phyloP scores from a whole-genome alignment of 2,113 vertebrate genomes.

The Hyla sarda region DNA sequence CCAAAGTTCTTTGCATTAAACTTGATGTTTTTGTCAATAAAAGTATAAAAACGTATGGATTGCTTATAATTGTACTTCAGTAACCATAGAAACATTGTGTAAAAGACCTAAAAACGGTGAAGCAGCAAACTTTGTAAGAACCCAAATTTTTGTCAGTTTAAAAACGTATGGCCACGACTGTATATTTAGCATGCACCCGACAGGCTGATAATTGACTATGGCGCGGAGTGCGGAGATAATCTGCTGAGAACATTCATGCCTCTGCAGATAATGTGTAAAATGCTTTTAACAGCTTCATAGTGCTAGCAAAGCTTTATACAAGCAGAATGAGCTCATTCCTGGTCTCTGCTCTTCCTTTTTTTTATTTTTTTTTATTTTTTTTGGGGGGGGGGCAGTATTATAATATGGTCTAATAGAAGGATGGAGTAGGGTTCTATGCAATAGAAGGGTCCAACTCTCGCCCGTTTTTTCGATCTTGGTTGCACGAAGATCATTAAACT shows the following conservation, averaged over 20 bases:
- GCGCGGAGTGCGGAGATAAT: background rate
- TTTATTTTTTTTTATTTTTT: no score
- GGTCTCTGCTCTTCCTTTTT: background rate
- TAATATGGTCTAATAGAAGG: background rate
- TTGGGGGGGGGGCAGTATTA: background rate
- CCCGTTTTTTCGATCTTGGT: background rate
- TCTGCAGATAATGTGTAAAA: conserved; percentile 8
- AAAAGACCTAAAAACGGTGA: no score
- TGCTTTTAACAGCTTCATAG: conserved; percentile 2
- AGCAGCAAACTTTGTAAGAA: no score
- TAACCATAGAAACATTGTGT: no score
- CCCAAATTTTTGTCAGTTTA: no score
- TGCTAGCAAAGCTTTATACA: background rate
- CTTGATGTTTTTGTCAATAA: no score
- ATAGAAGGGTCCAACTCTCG: background rate
- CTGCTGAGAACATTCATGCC: background rate
- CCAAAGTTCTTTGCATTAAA: no score
- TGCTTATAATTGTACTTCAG: no score
- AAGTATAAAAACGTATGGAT: no score
- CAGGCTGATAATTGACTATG: conserved; percentile 14
- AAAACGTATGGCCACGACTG: no score
- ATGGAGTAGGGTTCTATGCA: background rate
- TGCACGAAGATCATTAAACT: background rate
- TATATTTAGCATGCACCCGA: background rate
- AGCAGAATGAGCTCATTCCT: background rate